Base-by-base conservation (phyloP, 1,140 invertebrate genomes). In the Drosophila subobscura region DNA sequence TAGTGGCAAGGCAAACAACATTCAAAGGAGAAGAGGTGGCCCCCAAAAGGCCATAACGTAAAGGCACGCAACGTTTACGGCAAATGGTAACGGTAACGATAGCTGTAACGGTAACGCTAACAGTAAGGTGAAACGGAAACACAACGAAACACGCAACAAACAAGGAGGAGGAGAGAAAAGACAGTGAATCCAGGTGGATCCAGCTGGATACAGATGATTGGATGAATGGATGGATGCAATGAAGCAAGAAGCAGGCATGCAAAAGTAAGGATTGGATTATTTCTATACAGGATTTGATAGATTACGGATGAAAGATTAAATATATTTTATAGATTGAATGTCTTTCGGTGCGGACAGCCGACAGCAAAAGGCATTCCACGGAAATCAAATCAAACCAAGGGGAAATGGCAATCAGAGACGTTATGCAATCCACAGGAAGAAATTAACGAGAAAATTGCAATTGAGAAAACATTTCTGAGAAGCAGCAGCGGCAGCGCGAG, bases 401-500 rank as follows among this genome's bases (percentile, higher is more conserved):
- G 42, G 29, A 68, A 68, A 68, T 68, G 40, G 56, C 66, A 68
- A 68, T 68, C 66, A 68, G 55, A 68, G 63, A 65, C 66, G 64
- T 68, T 68, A 68, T 68, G 66, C 66, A 68, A 68, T 68, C 51
- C 42, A 25, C 25, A 37, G 33, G 52, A 37, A 66, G 63, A 68
- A 68, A 56, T 68, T 51, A 68, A 37, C 33, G 12, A 65, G 66
- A 68, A 68, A 68, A 68, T 68, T 68, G 66, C 63, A 68, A 68
- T 68, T 68, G 66, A 20, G 64, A 68, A 68, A 68, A 68, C 51
- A 68, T 68, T 68, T 68, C 33, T 68, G 16, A 67, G 61, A 40
- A 41, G 58, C 61, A 65, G 61, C 57, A 65, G 44, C 10, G 53
- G 60, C 49, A 61, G 57, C 56, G 25, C n/a, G 10, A 47, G 23